phyloP scores from a whole-genome alignment of 1,140 invertebrate genomes.

The Pinna nobilis region DNA sequence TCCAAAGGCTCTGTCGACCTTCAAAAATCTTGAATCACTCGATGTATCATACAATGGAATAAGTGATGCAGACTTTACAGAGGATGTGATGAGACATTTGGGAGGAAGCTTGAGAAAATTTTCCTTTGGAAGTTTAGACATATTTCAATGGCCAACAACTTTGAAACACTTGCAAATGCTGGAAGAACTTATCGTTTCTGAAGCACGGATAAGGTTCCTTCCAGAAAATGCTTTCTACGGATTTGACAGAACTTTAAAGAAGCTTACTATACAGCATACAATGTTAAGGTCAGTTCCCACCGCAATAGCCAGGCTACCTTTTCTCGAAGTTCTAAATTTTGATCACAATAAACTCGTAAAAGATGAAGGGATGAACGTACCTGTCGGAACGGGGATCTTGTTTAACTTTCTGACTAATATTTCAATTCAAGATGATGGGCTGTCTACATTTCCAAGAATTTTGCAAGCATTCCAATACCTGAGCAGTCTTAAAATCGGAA shows the following conservation, averaged over 20 bases:
- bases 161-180: constrained; percentile 28
- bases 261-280: constrained; percentile 20
- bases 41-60: constrained; percentile 28
- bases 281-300: constrained; percentile 25
- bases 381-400: constrained; percentile 22
- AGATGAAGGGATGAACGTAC: constrained; percentile 36
- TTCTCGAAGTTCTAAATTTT: constrained; percentile 28
- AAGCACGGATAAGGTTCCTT: constrained; percentile 12
- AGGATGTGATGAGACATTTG: constrained; percentile 20
- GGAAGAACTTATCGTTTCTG: constrained; percentile 23
- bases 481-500: constrained; percentile 19
- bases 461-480: constrained; percentile 28
- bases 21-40: constrained; percentile 20
- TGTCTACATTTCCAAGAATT: constrained; percentile 30
- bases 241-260: constrained; percentile 31
- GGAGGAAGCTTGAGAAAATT: constrained; percentile 16
- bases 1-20: not conserved
- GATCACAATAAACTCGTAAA: constrained; percentile 33
- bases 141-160: constrained; percentile 27
- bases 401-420: constrained; percentile 20
- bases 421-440: constrained; percentile 30
- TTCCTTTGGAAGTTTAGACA: constrained; percentile 20
- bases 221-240: constrained; percentile 33
- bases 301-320: constrained; percentile 24
- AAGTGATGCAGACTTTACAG: not conserved